phyloP scores from a whole-genome alignment of 2,797 vertebrate genomes.

The Halcyon leucocephala region DNA sequence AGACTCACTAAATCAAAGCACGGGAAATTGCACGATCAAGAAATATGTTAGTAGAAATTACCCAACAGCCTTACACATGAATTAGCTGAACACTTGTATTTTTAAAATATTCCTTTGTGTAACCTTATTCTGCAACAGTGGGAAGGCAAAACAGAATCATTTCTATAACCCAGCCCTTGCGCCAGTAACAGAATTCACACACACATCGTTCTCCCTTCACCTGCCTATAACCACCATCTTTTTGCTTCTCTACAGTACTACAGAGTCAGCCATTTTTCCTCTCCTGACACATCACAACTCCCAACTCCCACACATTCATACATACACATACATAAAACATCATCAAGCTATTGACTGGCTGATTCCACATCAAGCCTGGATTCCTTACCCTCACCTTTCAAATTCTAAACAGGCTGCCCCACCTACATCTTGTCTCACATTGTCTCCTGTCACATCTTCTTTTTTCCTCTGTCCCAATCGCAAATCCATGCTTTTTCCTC shows the following conservation, averaged over 20 bases:
- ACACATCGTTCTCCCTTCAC: background rate
- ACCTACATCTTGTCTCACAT: conserved; percentile 56
- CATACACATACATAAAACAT: conserved; percentile 2
- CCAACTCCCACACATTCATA: conserved; percentile 20
- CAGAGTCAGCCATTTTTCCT: background rate
- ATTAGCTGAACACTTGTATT: background rate
- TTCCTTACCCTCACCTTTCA: conserved; percentile 53
- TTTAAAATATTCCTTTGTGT: background rate
- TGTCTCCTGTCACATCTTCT: conserved; percentile 57
- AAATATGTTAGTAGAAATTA: background rate
- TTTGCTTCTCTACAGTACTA: background rate
- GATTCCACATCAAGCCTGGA: conserved; percentile 16
- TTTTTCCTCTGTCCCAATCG: conserved; percentile 34
- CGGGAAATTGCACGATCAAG: background rate
- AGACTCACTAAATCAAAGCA: conserved; percentile 28
- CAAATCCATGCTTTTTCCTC: conserved; percentile 63
- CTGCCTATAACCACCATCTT: conserved; percentile 17
- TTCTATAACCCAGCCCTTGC: background rate
- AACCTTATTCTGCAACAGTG: background rate
- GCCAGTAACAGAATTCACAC: background rate
- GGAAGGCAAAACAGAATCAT: background rate
- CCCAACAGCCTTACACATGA: background rate
- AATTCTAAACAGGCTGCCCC: conserved; percentile 54
- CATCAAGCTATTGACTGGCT: background rate
- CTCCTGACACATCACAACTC: background rate